These are phyloP conservation scores for Acomys russatus DNA, from an alignment of 2,797 vertebrate genomes.

Conservation along the genomic window DNA sequence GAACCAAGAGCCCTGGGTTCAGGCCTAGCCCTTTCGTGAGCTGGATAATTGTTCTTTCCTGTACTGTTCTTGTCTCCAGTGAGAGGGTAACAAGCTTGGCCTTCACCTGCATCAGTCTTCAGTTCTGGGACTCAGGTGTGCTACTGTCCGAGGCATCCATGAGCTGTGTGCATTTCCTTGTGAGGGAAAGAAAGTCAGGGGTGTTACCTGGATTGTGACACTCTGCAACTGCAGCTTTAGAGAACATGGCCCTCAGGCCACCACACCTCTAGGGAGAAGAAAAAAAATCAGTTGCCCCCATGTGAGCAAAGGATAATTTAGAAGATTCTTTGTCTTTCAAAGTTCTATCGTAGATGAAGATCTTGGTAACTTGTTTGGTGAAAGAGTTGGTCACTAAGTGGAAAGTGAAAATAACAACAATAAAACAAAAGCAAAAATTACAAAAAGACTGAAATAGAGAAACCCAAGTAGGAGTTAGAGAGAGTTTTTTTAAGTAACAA, in stretches of 20 bases:
- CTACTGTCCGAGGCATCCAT: background rate
- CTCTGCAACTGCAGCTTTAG: background rate
- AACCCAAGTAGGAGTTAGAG: background rate
- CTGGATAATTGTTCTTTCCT: background rate
- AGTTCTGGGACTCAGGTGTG: background rate
- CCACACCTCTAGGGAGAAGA: background rate
- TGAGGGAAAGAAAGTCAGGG: background rate
- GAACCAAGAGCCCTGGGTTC: background rate
- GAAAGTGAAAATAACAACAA: background rate
- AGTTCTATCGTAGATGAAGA: slow-evolving; percentile 24
- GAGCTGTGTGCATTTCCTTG: background rate
- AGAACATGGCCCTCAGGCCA: background rate
- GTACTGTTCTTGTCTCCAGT: background rate
- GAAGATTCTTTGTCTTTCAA: background rate
- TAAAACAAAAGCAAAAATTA: background rate
- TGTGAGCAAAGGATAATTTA: background rate
- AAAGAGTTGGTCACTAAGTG: slow-evolving; percentile 31
- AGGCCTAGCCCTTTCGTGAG: background rate
- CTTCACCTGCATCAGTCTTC: background rate
- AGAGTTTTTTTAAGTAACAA: slow-evolving; percentile 1
- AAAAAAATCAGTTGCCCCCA: background rate
- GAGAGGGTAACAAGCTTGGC: background rate
- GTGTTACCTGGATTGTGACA: background rate
- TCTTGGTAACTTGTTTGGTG: background rate
- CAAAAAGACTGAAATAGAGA: background rate